These are phyloP conservation scores for Blera fallax DNA, from an alignment of 2,888 invertebrate genomes.

Conservation along the genomic window DNA sequence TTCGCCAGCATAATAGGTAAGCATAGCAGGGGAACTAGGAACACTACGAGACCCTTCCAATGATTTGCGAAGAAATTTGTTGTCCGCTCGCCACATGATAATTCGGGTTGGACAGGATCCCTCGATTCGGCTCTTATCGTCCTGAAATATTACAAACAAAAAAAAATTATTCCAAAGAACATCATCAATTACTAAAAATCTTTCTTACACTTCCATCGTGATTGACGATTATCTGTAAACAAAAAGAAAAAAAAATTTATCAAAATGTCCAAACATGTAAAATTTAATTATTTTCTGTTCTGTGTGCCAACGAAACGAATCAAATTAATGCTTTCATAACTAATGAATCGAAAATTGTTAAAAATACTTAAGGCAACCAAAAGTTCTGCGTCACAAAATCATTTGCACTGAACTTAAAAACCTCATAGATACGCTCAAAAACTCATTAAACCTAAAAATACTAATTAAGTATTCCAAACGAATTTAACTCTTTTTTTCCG, in stretches of 20 bases:
- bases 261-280: not conserved
- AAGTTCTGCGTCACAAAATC: not conserved
- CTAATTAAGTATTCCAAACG: not conserved
- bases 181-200: not conserved
- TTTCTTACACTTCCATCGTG: constrained; percentile 66
- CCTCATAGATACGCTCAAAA: too few species aligned
- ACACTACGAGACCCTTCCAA: constrained; percentile 89
- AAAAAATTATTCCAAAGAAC: not conserved
- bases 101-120: constrained; percentile 20
- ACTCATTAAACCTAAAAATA: not conserved
- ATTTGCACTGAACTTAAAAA: not conserved
- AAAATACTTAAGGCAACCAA: not conserved
- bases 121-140: constrained; percentile 46
- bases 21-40: constrained; percentile 87
- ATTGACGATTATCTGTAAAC: constrained; percentile 48
- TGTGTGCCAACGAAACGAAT: not conserved
- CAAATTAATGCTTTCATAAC: not conserved
- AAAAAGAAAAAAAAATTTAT: not conserved
- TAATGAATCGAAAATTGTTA: too few species aligned
- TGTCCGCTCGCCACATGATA: constrained; percentile 69
- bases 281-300: not conserved
- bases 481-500: not conserved
- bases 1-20: constrained; percentile 86
- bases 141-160: constrained; percentile 4
- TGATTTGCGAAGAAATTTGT: constrained; percentile 85